Base-by-base conservation (phyloP, 2,888 invertebrate species). In the Amblyteles armatorius region DNA sequence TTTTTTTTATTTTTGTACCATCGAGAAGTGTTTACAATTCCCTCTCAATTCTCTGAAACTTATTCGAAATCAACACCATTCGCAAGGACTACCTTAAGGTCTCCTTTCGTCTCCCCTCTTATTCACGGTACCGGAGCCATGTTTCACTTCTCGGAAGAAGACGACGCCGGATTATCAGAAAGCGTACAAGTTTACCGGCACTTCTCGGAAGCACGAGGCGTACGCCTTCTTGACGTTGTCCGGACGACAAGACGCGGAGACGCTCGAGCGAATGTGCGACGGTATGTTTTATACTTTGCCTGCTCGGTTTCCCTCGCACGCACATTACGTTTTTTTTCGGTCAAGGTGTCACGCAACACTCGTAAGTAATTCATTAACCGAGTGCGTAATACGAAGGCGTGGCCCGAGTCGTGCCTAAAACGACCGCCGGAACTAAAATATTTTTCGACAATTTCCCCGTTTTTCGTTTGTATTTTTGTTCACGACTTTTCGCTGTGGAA, bases 171-270 rank as follows among this genome's bases (percentile, higher is more conserved):
- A 22, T 71, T 67, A 80, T 76, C 55, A 71, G 69, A 67, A 67
- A 72, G 50, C 57, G 19, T 76, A 57, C 65, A 50, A 67, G 79
- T 79, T 71, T 29, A 71, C 22, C 63, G 79, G 33, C 68, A 16
- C 69, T 65, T 57, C 29, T n/a, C 16, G n/a, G 63, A 5, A 29
- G 40, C 19, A 52, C 57, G 72, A 77, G 60, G 77, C 71, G 22
- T 48, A 50, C 13, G 29, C 19, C 26, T 68, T 33, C 52, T 52
- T 55, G 52, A 55, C 65, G 44, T 26, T 82, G 72, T 72, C 13
- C 48, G 33, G 19, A 26, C 5, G 50, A 52, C 13, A 44, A 52
- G 74, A 74, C 48, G 36, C 48, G 63, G 36, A 63, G 69, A 74
- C 48, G 36, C 26, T 69, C 74, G 60, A n/a, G 68, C 40, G 57